Evolutionary conservation across 2,888 invertebrate genomes (phyloP).

Genomic region (Aplocera efformata): DNA sequence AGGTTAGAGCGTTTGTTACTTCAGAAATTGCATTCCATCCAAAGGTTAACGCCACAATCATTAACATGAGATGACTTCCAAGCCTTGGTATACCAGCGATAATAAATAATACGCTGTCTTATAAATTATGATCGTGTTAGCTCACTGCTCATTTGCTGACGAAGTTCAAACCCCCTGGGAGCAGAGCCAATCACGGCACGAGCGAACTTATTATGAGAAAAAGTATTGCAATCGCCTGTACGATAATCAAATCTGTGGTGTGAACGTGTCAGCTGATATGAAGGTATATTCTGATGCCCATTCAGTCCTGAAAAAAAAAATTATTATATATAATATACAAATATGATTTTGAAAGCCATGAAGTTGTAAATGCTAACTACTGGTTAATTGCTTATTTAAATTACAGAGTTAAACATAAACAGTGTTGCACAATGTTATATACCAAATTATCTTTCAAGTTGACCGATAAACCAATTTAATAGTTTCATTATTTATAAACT

Average conservation of each 20-base stretch:
- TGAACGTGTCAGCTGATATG: constrained; percentile 20
- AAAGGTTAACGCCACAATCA: background rate
- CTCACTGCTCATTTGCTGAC: constrained; percentile 80
- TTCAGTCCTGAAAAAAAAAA: too few species aligned
- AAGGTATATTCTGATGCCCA: constrained; percentile 21
- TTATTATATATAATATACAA: too few species aligned
- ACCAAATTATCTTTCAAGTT: too few species aligned
- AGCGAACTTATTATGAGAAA: constrained; percentile 73
- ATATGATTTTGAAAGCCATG: too few species aligned
- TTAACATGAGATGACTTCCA: constrained; percentile 12
- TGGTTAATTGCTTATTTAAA: too few species aligned
- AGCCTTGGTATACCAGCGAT: constrained; percentile 50
- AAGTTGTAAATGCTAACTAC: too few species aligned
- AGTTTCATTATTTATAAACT: too few species aligned
- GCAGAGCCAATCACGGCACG: constrained; percentile 72
- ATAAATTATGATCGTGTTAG: constrained; percentile 77
- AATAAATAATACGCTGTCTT: constrained; percentile 75
- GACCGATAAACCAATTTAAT: too few species aligned
- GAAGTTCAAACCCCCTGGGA: constrained; percentile 71
- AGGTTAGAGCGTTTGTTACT: too few species aligned
- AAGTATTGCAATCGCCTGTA: constrained; percentile 37
- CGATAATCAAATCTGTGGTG: constrained; percentile 20
- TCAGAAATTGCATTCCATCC: too few species aligned
- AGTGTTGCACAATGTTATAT: too few species aligned
- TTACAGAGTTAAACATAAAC: too few species aligned